Base-by-base conservation (phyloP, 1,140 invertebrate genomes). In the Drosophila mauritiana region DNA sequence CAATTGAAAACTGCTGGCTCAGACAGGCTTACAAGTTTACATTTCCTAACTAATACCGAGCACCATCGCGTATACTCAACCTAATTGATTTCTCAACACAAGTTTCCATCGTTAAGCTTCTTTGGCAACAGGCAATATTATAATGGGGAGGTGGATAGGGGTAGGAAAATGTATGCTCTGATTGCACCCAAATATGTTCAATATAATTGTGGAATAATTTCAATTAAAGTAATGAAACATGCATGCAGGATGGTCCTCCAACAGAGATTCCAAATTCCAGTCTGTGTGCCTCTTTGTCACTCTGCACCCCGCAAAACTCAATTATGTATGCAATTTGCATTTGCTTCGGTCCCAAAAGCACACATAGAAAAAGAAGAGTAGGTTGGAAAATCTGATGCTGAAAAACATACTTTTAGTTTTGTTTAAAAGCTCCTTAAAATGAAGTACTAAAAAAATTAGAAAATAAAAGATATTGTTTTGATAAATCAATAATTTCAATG, bases 191-290 rank as follows among this genome's bases (percentile, higher is more conserved):
- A 70, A 70, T 56, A 69, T 69, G 67, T 51, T 73, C 72, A 74
- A 74, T 63, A 74, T 73, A 67, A 70, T 80, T 79, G 74, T 63
- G 76, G 53, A 88, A 88, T 86, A 77, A 83, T 88, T 88, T 77
- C 79, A 80, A 88, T 88, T 88, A 81, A 73, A 88, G 51, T 88
- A 88, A 88, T 82, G 83, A 88, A 77, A 67, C 81, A 69, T 88
- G 72, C 59, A 39, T 54, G 48, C 42, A 63, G 31, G 5, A 48
- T 43, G 57, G 40, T 42, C 31, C 27, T 53, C 27, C 69, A 37
- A 39, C 36, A 34, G 11, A 25, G 46, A 61, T 52, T 58, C 53
- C 48, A 25, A 62, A 56, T 45, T 46, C 56, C 52, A 31, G 12
- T n/a, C 25, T 31, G 12, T 12, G 25, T 13, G 51, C 15, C 51